Evolutionary conservation across 2,888 invertebrate species (phyloP).

Genomic region (Dryomyza anilis): DNA sequence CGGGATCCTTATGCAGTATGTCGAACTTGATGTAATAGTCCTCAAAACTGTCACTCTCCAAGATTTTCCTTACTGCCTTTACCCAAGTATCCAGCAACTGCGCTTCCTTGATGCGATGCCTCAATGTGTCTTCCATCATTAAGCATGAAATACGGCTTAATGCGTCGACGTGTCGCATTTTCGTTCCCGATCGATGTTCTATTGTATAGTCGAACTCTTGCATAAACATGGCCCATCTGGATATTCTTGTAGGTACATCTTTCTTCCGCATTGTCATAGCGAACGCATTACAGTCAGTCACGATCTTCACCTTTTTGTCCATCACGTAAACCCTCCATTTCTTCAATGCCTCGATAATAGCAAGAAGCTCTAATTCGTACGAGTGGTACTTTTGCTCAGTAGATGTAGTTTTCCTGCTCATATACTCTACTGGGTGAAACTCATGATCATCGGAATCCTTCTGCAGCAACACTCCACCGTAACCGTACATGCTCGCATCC

Average conservation of each 20-base stretch:
- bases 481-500: slow-evolving; percentile 25
- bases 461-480: slow-evolving; percentile 38
- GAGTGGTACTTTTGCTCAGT: slow-evolving; percentile 38
- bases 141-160: slow-evolving; percentile 31
- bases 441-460: slow-evolving; percentile 31
- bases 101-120: slow-evolving; percentile 22
- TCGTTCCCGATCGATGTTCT: slow-evolving; percentile 30
- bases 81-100: slow-evolving; percentile 29
- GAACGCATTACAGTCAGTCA: slow-evolving; percentile 32
- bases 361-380: slow-evolving; percentile 42
- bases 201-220: slow-evolving; percentile 32
- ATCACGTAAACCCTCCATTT: slow-evolving; percentile 35
- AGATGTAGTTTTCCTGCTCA: slow-evolving; percentile 38
- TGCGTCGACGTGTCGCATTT: slow-evolving; percentile 34
- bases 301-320: slow-evolving; percentile 25
- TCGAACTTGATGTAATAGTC: slow-evolving; percentile 31
- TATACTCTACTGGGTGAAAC: slow-evolving; percentile 39
- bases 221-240: slow-evolving; percentile 31
- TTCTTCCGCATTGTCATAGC: slow-evolving; percentile 23
- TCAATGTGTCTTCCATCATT: slow-evolving; percentile 22
- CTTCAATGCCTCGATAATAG: slow-evolving; percentile 37
- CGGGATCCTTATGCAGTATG: slow-evolving; percentile 27
- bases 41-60: slow-evolving; percentile 24
- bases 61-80: slow-evolving; percentile 24
- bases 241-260: slow-evolving; percentile 28